Conservation (phyloP, 1,140 invertebrate species). For the Linepithema humile region DNA sequence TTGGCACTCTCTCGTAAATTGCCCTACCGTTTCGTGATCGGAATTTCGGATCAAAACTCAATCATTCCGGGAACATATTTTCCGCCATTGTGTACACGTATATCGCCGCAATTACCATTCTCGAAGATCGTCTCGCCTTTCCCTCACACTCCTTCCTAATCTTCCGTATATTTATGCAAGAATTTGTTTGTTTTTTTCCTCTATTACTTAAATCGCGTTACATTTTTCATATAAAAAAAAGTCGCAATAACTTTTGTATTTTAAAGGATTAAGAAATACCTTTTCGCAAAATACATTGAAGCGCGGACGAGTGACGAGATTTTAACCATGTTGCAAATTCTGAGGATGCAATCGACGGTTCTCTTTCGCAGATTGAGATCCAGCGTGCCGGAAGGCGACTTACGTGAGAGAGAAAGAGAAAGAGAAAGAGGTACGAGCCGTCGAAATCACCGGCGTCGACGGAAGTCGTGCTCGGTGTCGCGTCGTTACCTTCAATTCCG, state of each 20-base stretch:
- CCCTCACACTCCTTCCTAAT: not conserved
- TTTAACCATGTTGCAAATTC: not conserved
- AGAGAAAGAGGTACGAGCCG: not conserved
- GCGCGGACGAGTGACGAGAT: not conserved
- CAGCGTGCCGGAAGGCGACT: not conserved
- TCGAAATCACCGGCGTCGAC: slow-evolving; percentile 4
- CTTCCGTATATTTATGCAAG: not conserved
- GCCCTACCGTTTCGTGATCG: slow-evolving; percentile 28
- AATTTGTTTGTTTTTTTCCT: not conserved
- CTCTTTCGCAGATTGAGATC: not conserved
- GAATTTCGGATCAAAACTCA: slow-evolving; percentile 17
- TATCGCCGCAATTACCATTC: not conserved
- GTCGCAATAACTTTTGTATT: not conserved
- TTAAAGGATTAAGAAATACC: not conserved
- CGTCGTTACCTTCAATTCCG: slow-evolving; percentile 48
- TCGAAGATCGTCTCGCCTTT: not conserved
- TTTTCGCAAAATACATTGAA: not conserved
- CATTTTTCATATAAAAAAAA: not conserved
- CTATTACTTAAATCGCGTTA: not conserved
- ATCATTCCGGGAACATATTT: not conserved
- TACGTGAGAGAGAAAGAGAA: not conserved
- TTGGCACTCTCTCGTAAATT: slow-evolving; percentile 41
- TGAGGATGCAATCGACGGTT: slow-evolving; percentile 9
- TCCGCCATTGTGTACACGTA: not conserved
- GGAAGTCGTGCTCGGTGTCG: slow-evolving; percentile 2